Percentiles rank a stretch among this genome's conserved stretches.
These are phyloP conservation scores for Stegodyphus dumicola DNA, from an alignment of 1,140 invertebrate species.

Conservation along the genomic window DNA sequence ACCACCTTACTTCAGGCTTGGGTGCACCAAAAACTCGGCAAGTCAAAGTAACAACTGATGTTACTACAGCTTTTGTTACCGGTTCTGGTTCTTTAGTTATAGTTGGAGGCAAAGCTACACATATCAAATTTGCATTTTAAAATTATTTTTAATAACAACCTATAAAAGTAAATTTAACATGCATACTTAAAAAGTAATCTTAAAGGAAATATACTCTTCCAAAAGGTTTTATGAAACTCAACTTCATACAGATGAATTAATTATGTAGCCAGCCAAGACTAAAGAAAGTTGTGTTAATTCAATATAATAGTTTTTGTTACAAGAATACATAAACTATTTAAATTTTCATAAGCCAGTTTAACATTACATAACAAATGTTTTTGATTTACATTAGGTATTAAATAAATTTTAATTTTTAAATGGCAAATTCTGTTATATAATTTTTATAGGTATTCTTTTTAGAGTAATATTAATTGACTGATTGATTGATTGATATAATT, in stretches of 20 bases:
- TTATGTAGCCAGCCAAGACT: too few species aligned
- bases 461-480: neutral
- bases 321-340: neutral
- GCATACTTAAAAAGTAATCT: too few species aligned
- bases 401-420: too few species aligned
- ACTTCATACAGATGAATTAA: too few species aligned
- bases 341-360: neutral
- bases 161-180: too few species aligned
- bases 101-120: conserved; percentile 81
- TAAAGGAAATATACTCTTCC: neutral
- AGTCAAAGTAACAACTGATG: conserved; percentile 81
- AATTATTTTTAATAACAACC: neutral
- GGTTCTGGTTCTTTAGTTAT: conserved; percentile 85
- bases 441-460: neutral
- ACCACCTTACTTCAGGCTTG: conserved; percentile 92
- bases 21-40: conserved; percentile 96
- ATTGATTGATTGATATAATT: too few species aligned
- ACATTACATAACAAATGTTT: neutral
- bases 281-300: too few species aligned
- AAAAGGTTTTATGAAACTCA: too few species aligned
- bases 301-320: neutral
- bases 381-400: neutral
- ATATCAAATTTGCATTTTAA: neutral
- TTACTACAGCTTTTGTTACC: conserved; percentile 78
- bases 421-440: neutral